Percentiles rank a stretch among this genome's conserved stretches.
These are phyloP conservation scores for Pissodes strobi DNA, from an alignment of 1,140 invertebrate species.

Conservation along the genomic window DNA sequence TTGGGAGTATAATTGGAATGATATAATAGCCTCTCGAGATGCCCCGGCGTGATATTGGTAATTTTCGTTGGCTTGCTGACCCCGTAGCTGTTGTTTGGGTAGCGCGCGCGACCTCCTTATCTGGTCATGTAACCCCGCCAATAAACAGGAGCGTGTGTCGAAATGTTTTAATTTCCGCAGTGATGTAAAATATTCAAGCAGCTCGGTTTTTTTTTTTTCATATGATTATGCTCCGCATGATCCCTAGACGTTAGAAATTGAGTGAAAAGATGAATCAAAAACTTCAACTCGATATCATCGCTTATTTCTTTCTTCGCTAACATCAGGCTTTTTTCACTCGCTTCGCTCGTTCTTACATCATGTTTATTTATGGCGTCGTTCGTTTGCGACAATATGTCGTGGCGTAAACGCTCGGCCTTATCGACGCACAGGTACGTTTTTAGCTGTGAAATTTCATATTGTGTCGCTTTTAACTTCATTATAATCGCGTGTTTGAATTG, in stretches of 20 bases:
- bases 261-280: neutral
- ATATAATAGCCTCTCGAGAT: neutral
- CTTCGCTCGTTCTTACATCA: neutral
- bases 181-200: no score
- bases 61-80: neutral
- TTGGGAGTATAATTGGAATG: neutral
- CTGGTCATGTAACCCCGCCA: no score
- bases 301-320: neutral
- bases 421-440: neutral
- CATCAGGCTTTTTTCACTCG: neutral
- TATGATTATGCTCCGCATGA: neutral
- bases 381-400: neutral
- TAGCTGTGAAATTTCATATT: conserved; percentile 2
- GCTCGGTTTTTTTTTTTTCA: neutral
- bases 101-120: no score
- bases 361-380: neutral
- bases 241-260: neutral
- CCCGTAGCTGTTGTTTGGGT: no score
- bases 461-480: neutral
- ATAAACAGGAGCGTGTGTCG: no score
- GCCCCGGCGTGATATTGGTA: neutral
- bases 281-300: neutral
- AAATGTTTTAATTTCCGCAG: no score
- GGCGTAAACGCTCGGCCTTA: neutral
- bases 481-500: neutral